phyloP scores from a whole-genome alignment of 2,113 vertebrate genomes.

The Sus scrofa region T2T-Sscrofa CM000821.6:6594501-6595000 shows the following conservation, averaged over 20 bases:
- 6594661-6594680: constrained; percentile 8
- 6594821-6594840: background rate
- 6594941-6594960: background rate
- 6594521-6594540: background rate
- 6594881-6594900: background rate
- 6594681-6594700: background rate
- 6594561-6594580: background rate
- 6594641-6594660: background rate
- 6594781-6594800: background rate
- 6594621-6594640: background rate
- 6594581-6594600: background rate
- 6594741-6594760: background rate
- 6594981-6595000: rapidly evolving
- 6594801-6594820: background rate
- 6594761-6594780: background rate
- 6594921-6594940: background rate
- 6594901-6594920: background rate
- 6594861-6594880: background rate
- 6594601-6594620: background rate
- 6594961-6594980: rapidly evolving
- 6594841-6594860: background rate
- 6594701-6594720: background rate
- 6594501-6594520: background rate
- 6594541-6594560: constrained; percentile 44
- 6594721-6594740: background rate